These are phyloP conservation scores for Cranoglanis bouderius DNA, from an alignment of 2,113 vertebrate species.

Conservation along the genomic window DNA sequence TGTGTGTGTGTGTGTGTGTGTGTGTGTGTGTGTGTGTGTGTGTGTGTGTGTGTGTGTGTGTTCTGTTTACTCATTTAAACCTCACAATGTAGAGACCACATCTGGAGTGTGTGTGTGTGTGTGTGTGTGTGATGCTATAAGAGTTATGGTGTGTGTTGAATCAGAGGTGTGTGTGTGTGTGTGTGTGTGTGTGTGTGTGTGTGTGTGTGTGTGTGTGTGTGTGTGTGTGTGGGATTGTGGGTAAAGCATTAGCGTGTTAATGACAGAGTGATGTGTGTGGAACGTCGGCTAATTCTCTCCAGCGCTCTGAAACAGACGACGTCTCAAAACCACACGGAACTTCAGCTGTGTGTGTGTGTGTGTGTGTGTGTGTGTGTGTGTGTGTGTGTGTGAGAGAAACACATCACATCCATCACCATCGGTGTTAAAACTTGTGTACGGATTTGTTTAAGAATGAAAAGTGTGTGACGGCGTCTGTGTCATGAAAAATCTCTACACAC, in stretches of 20 bases:
- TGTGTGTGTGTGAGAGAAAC: not conserved
- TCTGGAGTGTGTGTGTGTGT: not conserved
- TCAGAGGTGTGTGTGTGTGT: not conserved
- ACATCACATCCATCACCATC: too few relatives aligned
- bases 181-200: not conserved
- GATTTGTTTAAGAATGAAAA: not conserved
- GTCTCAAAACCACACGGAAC: not conserved
- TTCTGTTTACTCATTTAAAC: not conserved
- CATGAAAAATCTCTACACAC: not conserved
- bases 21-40: not conserved
- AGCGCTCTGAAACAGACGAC: not conserved
- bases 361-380: not conserved
- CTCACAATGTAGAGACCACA: not conserved
- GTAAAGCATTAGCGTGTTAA: conserved; percentile 1
- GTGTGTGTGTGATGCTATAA: not conserved
- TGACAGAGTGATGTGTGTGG: not conserved
- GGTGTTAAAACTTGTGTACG: not conserved
- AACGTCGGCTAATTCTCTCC: not conserved
- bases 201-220: not conserved
- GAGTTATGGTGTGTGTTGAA: too few relatives aligned
- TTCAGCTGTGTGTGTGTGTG: not conserved
- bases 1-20: too few relatives aligned
- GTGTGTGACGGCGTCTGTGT: not conserved
- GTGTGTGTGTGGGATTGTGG: conserved; percentile 14
- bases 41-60: not conserved